These are phyloP conservation scores for Erithacus rubecula DNA, from an alignment of 2,797 vertebrate genomes.

Conservation along the genomic window DNA sequence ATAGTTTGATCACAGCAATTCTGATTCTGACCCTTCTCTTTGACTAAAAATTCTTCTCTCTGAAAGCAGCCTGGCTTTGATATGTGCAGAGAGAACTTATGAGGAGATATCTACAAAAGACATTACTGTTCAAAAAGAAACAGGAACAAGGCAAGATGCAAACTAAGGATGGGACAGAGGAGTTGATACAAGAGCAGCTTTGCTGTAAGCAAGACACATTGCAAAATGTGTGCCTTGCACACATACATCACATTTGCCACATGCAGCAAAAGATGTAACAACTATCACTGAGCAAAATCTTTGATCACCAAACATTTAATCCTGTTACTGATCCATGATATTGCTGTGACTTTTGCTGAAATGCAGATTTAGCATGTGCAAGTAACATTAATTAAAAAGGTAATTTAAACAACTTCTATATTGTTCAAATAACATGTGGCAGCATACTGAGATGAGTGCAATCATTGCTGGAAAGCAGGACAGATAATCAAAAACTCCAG, in stretches of 20 bases:
- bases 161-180: neutral
- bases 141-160: neutral
- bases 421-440: neutral
- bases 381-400: neutral
- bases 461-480: neutral
- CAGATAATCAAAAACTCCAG: slow-evolving; percentile 5
- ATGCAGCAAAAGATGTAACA: neutral
- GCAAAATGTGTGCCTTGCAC: neutral
- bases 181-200: neutral
- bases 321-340: neutral
- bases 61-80: neutral
- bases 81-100: neutral
- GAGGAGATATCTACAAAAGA: neutral
- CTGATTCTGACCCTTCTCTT: neutral
- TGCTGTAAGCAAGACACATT: neutral
- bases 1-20: neutral
- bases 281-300: neutral
- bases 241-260: neutral
- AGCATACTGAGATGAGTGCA: neutral
- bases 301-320: neutral
- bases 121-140: neutral
- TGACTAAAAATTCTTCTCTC: neutral
- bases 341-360: neutral
- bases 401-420: neutral
- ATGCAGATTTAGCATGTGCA: neutral